Conservation (phyloP, 2,797 vertebrate species). For the Melopsittacus undulatus region DNA sequence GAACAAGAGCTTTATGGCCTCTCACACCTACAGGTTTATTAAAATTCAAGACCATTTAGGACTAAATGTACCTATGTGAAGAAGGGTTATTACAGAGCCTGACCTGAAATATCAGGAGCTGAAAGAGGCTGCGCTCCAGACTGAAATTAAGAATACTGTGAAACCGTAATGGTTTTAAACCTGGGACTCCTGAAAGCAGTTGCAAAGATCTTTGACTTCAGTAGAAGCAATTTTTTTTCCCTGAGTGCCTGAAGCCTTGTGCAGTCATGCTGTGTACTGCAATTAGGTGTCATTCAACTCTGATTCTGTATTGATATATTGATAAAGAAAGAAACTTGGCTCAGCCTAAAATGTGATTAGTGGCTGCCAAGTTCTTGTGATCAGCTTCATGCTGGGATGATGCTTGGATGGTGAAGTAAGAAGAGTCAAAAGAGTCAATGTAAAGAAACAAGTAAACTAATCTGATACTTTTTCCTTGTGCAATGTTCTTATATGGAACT, state of each 20-base stretch:
- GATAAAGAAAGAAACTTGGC: conserved; percentile 24
- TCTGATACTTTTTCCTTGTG: not conserved
- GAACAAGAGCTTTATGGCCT: not conserved
- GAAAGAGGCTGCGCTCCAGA: not conserved
- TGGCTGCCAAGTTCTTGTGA: not conserved
- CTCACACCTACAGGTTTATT: not conserved
- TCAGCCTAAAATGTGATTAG: not conserved
- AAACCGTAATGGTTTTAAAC: not conserved
- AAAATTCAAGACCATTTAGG: conserved; percentile 33
- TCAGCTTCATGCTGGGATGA: not conserved
- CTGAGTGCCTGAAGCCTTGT: not conserved
- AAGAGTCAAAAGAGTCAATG: not conserved
- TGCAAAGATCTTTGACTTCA: not conserved
- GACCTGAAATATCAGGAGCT: conserved; percentile 18
- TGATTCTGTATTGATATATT: conserved; percentile 8
- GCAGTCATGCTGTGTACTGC: not conserved
- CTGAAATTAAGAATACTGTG: not conserved
- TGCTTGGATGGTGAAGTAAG: not conserved
- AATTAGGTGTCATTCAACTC: conserved; percentile 21
- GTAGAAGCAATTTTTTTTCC: not conserved
- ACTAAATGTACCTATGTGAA: not conserved
- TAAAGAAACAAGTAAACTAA: not conserved
- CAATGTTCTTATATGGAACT: not conserved
- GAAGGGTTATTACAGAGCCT: not conserved
- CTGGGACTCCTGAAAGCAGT: not conserved